Percentiles rank a stretch among this genome's conserved stretches.
These are phyloP conservation scores for Eciton burchellii DNA, from an alignment of 1,140 invertebrate species.

Conservation along the genomic window DNA sequence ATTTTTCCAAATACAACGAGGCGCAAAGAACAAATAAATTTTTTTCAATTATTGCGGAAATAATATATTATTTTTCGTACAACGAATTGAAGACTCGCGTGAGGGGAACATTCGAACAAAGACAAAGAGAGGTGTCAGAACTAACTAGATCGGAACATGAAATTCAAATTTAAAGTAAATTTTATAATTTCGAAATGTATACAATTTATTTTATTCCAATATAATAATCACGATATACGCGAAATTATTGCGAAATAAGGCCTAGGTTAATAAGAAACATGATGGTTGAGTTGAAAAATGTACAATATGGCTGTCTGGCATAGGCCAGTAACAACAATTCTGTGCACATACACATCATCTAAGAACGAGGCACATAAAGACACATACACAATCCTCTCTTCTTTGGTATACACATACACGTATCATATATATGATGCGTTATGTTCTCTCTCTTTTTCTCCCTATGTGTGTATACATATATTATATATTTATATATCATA, in stretches of 20 bases:
- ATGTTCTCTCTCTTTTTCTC: too few relatives aligned
- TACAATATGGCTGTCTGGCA: slow-evolving; percentile 75
- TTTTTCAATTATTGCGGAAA: not conserved
- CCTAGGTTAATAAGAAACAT: slow-evolving; percentile 57
- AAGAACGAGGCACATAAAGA: not conserved
- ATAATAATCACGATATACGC: not conserved
- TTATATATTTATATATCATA: not conserved
- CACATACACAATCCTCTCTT: not conserved
- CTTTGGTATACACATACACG: slow-evolving; percentile 2
- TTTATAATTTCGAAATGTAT: too few relatives aligned
- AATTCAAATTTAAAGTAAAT: too few relatives aligned
- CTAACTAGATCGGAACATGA: not conserved
- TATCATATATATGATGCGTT: not conserved
- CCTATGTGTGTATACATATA: not conserved
- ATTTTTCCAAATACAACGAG: not conserved
- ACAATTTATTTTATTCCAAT: too few relatives aligned
- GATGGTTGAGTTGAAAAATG: slow-evolving; percentile 62
- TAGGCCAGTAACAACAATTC: slow-evolving; percentile 63
- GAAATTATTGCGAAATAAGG: not conserved
- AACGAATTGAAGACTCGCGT: not conserved
- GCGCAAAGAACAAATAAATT: not conserved
- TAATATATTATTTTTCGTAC: slow-evolving; percentile 2
- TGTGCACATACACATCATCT: not conserved
- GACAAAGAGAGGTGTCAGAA: slow-evolving; percentile 22
- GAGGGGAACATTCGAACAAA: slow-evolving; percentile 38